Base-by-base conservation (phyloP, 37 sponge, comb jelly and placozoan genomes). In the Corticium candelabrum region DNA sequence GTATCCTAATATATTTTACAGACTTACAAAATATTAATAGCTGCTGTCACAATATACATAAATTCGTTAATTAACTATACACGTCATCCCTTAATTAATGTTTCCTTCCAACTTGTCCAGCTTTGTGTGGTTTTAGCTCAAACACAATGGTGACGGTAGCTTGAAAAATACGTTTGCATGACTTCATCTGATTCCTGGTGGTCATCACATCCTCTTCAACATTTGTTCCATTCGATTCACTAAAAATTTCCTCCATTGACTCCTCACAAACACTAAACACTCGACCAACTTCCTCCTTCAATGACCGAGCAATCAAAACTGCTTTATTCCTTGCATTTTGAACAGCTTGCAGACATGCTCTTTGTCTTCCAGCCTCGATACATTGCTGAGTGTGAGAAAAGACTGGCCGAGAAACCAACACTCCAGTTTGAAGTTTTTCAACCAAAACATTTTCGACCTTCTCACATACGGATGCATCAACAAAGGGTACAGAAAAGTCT, bases 351-450 rank as follows among this genome's bases (percentile, higher is more conserved):
- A 50, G 62, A 50, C 11, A 50, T 27, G 21, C 62, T 21, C 21
- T 11, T 21, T 21, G 62, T 50, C 62, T 50, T 21, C 15, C 62
- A 27, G 11, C 62, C 11, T 50, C 62, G 62, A 50, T 11, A 27
- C 62, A 27, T 50, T 21, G 62, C 62, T 50, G 11, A 11, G 62
- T 27, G 11, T 50, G 62, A 21, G 62, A 50, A 21, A 50, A 50
- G 11, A 27, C 21, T 21, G 62, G 62, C 21, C 21, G 11, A 27
- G 62, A 50, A 11, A 50, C 15, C 11, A 21, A 27, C 21, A 90
- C 88, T 1, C 71, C 68, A 11, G 81, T 40, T 32, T 90, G 87
- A 78, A 90, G 11, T 69, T 90, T 90, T 75, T 83, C 84, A n/a
- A 86, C 74, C 21, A 90, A 39, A 32, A 84, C 4, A 62, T 87